Evolutionary conservation across 2,113 vertebrate genomes (phyloP), one percentile per base, ranked within the genome.

Genomic region (Dromaius novaehollandiae): DNA sequence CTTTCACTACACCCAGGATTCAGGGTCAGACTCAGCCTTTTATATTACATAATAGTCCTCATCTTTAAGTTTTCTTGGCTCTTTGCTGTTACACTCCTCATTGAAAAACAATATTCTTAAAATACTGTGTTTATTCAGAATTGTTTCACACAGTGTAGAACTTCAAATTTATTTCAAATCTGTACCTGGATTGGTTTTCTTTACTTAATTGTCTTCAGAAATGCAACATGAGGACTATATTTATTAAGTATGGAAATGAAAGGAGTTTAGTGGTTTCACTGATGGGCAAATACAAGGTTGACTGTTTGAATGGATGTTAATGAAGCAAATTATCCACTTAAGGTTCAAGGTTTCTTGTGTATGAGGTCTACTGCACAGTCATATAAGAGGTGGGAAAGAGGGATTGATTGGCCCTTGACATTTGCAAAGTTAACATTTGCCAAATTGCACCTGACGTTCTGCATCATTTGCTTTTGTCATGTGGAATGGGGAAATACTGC

Each of bases 341-440:
- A 28, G 42, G 48, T 50, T 40, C 34, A 60, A 64, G 34, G 81
- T 60, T 58, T 78, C 28, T 50, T 30, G 22, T 48, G 18, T 4
- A 12, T 9, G 42, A 83, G 51, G 7, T 28, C 73, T 61, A n/a
- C 44, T 36, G 76, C 1, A 8, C 7, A 4, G 40, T 68, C 1
- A 0, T 0, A 2, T 30, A 36, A 12, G 13, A 11, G 42, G 28
- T 38, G 5, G 18, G n/a, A 30, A 44, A 63, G 70, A 34, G 15
- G 22, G 11, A 4, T 13, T 22, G n/a, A 38, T 50, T 73, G 69
- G 17, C 38, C 21, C 58, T 70, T 63, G 63, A 1, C 0, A 1
- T 75, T 58, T 53, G 42, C 36, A n/a, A 56, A 55, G 22, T 56
- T 61, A 36, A 56, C 16, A 0, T 81, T 55, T n/a, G 42, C 73